phyloP scores from a whole-genome alignment of 1,140 invertebrate genomes.

The Matsumurasca onukii region DNA sequence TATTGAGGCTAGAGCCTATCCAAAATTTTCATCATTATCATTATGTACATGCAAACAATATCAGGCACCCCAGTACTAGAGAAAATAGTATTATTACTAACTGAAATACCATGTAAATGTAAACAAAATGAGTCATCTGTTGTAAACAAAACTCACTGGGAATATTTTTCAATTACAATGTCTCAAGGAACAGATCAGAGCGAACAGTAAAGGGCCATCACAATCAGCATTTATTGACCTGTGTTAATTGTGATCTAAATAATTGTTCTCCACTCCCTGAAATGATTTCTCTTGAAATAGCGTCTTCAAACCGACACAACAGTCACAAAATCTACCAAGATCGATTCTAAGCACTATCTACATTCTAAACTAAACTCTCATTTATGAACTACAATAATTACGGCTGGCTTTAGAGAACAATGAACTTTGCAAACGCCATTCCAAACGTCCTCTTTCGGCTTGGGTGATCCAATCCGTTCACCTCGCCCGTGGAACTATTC shows the following conservation, averaged over 20 bases:
- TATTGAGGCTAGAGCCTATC: too few species aligned
- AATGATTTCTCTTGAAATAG: too few species aligned
- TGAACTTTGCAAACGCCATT: constrained; percentile 49
- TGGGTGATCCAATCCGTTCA: constrained; percentile 45
- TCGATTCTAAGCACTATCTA: not conserved
- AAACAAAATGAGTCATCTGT: not conserved
- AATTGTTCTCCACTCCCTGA: constrained; percentile 30
- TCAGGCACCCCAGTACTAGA: too few species aligned
- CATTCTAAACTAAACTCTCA: not conserved
- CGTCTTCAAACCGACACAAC: not conserved
- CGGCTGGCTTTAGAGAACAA: constrained; percentile 44
- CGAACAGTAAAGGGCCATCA: constrained; percentile 30
- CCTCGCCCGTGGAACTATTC: constrained; percentile 40
- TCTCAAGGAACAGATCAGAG: not conserved
- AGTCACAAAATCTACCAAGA: too few species aligned
- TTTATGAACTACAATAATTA: constrained; percentile 38
- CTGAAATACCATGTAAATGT: too few species aligned
- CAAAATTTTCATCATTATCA: too few species aligned
- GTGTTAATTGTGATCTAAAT: constrained; percentile 41
- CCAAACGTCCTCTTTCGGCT: constrained; percentile 48
- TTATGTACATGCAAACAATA: too few species aligned
- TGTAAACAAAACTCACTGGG: not conserved
- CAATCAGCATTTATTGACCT: constrained; percentile 43
- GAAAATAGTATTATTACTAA: too few species aligned
- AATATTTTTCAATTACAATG: not conserved